phyloP scores from a whole-genome alignment of 2,113 vertebrate species.

The Machaerirhynchus nigripectus region DNA sequence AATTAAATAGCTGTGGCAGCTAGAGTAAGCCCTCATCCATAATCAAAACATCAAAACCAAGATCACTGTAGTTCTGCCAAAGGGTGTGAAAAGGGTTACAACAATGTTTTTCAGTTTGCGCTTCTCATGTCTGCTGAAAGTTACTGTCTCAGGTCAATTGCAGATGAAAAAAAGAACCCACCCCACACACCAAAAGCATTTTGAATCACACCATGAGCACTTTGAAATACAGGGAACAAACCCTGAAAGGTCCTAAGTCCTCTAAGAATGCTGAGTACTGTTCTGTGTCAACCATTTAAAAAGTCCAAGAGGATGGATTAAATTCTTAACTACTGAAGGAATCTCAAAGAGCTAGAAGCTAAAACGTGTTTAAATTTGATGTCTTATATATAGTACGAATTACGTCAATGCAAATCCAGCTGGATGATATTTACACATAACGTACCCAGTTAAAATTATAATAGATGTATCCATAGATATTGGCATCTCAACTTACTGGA shows the following conservation, averaged over 20 bases:
- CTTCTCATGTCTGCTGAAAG: not conserved
- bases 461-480: not conserved
- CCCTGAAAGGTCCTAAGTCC: not conserved
- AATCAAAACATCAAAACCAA: not conserved
- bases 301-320: not conserved
- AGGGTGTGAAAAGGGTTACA: not conserved
- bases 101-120: not conserved
- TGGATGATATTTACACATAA: not conserved
- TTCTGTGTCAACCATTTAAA: not conserved
- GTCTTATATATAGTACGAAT: not conserved
- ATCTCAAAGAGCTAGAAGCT: not conserved
- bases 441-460: not conserved
- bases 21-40: not conserved
- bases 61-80: not conserved
- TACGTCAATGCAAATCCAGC: not conserved
- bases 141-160: not conserved
- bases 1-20: not conserved
- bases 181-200: not conserved
- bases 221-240: not conserved
- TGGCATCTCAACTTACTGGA: not conserved
- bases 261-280: not conserved
- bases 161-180: not conserved
- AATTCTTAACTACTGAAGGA: not conserved
- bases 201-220: fast-evolving
- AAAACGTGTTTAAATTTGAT: not conserved